Evolutionary conservation across 1,140 invertebrate species (phyloP).

Genomic region (Homalodisca vitripennis): DNA sequence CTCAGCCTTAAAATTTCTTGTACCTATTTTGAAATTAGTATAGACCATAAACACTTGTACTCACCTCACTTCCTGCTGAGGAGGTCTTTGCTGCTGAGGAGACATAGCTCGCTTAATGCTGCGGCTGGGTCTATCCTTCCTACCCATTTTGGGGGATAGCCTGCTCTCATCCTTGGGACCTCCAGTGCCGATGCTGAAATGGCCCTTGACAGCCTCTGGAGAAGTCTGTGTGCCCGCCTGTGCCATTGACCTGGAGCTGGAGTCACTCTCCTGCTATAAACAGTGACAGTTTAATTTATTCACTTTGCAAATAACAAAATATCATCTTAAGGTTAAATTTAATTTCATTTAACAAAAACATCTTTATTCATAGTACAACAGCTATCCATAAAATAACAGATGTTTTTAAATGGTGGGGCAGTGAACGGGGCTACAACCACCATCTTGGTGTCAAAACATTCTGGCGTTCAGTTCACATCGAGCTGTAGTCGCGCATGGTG

Average conservation of each 20-base stretch:
- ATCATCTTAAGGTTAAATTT: not conserved
- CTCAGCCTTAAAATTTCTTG: no score
- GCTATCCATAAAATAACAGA: no score
- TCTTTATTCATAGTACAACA: no score
- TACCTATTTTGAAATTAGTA: no score
- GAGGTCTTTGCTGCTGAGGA: slow-evolving; percentile 44
- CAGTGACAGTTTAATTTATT: not conserved
- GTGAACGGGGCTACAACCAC: no score
- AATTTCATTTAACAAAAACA: no score
- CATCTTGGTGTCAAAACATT: no score
- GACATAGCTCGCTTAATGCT: slow-evolving; percentile 62
- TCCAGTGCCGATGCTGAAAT: slow-evolving; percentile 61
- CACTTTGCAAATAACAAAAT: slow-evolving; percentile 6
- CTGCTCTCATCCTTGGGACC: slow-evolving; percentile 55
- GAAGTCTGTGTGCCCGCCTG: slow-evolving; percentile 77
- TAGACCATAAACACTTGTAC: no score
- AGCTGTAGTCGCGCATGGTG: no score
- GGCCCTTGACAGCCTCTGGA: slow-evolving; percentile 61
- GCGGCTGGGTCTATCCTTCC: slow-evolving; percentile 53
- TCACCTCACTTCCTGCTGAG: slow-evolving; percentile 16
- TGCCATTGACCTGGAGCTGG: slow-evolving; percentile 52
- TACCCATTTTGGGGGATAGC: slow-evolving; percentile 60
- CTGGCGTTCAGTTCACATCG: no score
- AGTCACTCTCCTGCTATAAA: slow-evolving; percentile 33
- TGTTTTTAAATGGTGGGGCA: no score